Evolutionary conservation across 1,140 invertebrate species (phyloP).

Genomic region (Micrasema minimum): DNA sequence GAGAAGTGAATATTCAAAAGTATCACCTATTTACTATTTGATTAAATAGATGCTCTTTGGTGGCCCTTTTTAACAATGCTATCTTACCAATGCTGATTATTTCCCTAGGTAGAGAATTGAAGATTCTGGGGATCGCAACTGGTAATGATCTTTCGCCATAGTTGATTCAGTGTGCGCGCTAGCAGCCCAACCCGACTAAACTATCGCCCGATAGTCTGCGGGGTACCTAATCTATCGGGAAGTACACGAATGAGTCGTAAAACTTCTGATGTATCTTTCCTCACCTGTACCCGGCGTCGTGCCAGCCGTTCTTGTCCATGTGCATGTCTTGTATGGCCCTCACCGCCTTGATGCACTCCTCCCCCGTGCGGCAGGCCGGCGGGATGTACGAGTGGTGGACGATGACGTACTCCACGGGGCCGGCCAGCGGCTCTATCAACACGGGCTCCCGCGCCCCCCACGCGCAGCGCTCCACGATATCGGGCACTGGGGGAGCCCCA

Average conservation of each 20-base stretch:
- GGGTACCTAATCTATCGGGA: no score
- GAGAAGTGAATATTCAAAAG: no score
- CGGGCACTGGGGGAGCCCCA: neutral
- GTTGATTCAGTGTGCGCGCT: no score
- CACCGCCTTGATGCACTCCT: conserved; percentile 67
- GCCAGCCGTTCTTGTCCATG: conserved; percentile 71
- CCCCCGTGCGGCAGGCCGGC: conserved; percentile 66
- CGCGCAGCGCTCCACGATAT: conserved; percentile 65
- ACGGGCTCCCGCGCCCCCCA: conserved; percentile 73
- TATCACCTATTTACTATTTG: no score
- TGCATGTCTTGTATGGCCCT: conserved; percentile 71
- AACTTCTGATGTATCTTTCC: conserved; percentile 52
- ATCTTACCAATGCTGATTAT: no score
- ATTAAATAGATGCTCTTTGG: no score
- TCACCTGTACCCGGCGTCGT: conserved; percentile 76
- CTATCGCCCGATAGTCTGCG: no score
- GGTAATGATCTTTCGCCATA: no score
- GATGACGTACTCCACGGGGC: conserved; percentile 78
- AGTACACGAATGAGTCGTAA: neutral
- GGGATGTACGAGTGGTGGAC: conserved; percentile 80
- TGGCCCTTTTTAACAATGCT: no score
- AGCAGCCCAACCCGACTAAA: no score
- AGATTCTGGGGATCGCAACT: no score
- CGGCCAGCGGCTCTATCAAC: conserved; percentile 60
- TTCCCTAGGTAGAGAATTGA: no score